Percentiles rank a stretch among this genome's conserved stretches.
Evolutionary conservation across 2,888 invertebrate species (phyloP).

Genomic region (Tillus elongatus): DNA sequence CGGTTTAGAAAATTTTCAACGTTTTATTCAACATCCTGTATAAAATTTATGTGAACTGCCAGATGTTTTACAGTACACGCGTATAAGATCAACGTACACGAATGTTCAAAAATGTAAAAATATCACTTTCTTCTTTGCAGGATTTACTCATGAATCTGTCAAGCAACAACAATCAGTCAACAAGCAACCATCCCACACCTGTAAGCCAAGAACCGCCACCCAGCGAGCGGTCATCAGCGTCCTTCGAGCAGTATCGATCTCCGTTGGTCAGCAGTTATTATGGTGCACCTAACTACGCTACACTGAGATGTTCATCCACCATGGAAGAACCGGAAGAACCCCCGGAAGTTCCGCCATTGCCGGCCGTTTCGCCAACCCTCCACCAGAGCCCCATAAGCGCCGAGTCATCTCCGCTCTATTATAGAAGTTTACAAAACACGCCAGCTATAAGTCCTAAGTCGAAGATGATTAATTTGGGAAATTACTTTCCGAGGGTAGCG

Average conservation of each 20-base stretch:
- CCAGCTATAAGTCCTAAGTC: constrained; percentile 37
- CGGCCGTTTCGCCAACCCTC: constrained; percentile 31
- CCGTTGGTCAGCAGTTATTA: constrained; percentile 47
- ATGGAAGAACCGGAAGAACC: constrained; percentile 29
- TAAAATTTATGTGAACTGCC: no score
- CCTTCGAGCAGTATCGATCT: constrained; percentile 46
- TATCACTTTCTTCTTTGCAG: no score
- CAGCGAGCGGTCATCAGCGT: constrained; percentile 36
- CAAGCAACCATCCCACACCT: constrained; percentile 39
- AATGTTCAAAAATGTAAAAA: no score
- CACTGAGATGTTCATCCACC: constrained; percentile 33
- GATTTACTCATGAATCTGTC: constrained; percentile 51
- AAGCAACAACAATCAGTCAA: constrained; percentile 36
- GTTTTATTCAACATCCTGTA: no score
- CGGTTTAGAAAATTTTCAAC: no score
- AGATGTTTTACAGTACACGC: no score
- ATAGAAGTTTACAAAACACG: constrained; percentile 39
- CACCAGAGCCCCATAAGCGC: constrained; percentile 29
- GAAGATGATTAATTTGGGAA: constrained; percentile 39
- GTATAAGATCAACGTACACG: no score
- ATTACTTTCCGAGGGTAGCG: constrained; percentile 38
- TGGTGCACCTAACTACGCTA: constrained; percentile 44
- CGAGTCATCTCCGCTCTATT: constrained; percentile 33
- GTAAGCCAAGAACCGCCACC: constrained; percentile 36
- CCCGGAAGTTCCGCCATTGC: constrained; percentile 37